These are phyloP conservation scores for Carposina sasakii DNA, from an alignment of 1,140 invertebrate species.

Conservation along the genomic window DNA sequence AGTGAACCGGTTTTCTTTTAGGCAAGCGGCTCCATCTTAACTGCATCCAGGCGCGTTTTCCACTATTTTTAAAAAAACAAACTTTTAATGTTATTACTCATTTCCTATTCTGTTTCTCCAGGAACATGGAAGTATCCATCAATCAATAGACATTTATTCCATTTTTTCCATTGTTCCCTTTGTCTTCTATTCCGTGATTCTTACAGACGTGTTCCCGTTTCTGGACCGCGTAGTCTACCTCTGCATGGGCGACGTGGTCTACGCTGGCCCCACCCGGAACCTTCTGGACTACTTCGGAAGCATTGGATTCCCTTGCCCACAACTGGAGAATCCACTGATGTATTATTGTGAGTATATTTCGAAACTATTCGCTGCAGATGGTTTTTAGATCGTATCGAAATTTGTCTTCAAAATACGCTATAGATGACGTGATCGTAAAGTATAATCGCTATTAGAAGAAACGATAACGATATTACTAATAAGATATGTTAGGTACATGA, in stretches of 20 bases:
- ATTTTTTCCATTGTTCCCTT: too few relatives aligned
- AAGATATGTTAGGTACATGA: too few relatives aligned
- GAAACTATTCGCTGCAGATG: not conserved
- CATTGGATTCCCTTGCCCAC: slow-evolving; percentile 94
- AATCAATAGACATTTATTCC: too few relatives aligned
- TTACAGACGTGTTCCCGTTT: slow-evolving; percentile 89
- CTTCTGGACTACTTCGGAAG: slow-evolving; percentile 93
- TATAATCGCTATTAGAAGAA: not conserved
- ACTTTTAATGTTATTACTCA: too few relatives aligned
- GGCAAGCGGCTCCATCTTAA: too few relatives aligned
- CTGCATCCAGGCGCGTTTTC: too few relatives aligned
- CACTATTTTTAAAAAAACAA: too few relatives aligned
- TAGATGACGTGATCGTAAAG: not conserved
- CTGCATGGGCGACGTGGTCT: slow-evolving; percentile 92
- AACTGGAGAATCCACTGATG: slow-evolving; percentile 94
- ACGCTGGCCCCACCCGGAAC: slow-evolving; percentile 89
- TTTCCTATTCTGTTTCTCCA: too few relatives aligned
- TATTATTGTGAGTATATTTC: slow-evolving; percentile 85
- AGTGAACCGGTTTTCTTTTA: too few relatives aligned
- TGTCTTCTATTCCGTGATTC: too few relatives aligned
- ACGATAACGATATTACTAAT: not conserved
- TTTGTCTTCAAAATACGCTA: too few relatives aligned
- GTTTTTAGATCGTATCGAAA: not conserved
- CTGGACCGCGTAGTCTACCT: slow-evolving; percentile 88
- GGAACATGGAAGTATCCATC: too few relatives aligned